These are phyloP conservation scores for Platysternon megacephalum DNA, from an alignment of 2,113 vertebrate species.

Conservation along the genomic window DNA sequence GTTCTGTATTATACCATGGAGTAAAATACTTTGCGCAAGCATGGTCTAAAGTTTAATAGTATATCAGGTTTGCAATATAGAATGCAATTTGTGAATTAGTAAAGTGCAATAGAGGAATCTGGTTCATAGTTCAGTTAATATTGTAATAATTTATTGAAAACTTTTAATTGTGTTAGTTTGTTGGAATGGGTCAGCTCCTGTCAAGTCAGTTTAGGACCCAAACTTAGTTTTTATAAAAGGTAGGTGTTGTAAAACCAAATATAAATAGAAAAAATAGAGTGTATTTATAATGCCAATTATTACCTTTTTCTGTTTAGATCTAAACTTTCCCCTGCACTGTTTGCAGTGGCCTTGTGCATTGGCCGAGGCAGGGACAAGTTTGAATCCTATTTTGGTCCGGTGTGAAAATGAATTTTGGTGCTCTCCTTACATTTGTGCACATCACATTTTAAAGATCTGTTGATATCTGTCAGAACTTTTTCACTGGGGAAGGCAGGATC, in stretches of 20 bases:
- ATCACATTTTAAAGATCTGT: neutral
- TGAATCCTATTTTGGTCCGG: neutral
- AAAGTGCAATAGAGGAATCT: rapidly evolving
- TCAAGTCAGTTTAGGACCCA: rapidly evolving
- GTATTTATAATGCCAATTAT: neutral
- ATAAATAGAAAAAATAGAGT: neutral
- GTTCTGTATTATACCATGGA: neutral
- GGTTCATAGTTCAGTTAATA: rapidly evolving
- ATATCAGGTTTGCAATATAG: neutral
- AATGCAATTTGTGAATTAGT: neutral
- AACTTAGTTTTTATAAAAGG: rapidly evolving
- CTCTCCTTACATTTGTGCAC: neutral
- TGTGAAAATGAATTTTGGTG: neutral
- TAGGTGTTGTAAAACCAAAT: rapidly evolving
- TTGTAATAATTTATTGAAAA: rapidly evolving
- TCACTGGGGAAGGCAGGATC: neutral
- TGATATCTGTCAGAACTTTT: neutral
- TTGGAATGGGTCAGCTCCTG: rapidly evolving
- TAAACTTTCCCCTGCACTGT: neutral
- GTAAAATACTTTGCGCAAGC: neutral
- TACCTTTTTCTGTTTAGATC: rapidly evolving
- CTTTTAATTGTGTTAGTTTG: rapidly evolving
- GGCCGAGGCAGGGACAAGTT: neutral
- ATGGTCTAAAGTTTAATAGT: neutral
- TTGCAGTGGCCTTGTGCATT: neutral